Evolutionary conservation across 2,797 vertebrate genomes (phyloP).

Genomic region (Darevskia nairensis): DNA sequence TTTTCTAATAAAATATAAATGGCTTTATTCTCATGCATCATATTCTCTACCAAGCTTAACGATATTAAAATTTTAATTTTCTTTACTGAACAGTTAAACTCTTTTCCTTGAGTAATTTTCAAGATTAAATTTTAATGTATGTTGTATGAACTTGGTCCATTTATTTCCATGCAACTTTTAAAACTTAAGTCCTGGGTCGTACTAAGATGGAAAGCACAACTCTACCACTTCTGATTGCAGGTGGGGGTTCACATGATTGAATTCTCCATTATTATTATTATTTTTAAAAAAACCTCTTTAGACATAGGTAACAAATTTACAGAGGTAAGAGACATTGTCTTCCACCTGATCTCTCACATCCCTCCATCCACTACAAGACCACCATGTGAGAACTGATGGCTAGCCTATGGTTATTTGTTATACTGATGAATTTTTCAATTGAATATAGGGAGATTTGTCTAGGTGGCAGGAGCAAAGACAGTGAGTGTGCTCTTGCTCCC

Average conservation of each 20-base stretch:
- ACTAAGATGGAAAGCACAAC: neutral
- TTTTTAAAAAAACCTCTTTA: neutral
- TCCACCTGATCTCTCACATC: neutral
- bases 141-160: conserved; percentile 2
- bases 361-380: no score
- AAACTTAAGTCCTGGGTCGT: neutral
- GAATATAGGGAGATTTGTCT: neutral
- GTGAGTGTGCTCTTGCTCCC: no score
- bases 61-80: conserved; percentile 75
- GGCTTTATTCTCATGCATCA: conserved; percentile 82
- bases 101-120: neutral
- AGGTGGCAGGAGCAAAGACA: no score
- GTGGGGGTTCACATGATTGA: no score
- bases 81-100: conserved; percentile 5
- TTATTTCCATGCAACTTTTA: neutral
- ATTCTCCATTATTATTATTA: neutral
- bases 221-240: neutral
- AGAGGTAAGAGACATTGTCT: neutral
- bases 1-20: conserved; percentile 83
- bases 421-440: neutral
- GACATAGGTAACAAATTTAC: neutral
- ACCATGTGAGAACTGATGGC: neutral
- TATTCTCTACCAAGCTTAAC: conserved; percentile 84
- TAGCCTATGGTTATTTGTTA: neutral
- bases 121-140: conserved; percentile 45